Base-by-base conservation (phyloP, 2,888 invertebrate species). In the Microctonus aethiopoides region DNA sequence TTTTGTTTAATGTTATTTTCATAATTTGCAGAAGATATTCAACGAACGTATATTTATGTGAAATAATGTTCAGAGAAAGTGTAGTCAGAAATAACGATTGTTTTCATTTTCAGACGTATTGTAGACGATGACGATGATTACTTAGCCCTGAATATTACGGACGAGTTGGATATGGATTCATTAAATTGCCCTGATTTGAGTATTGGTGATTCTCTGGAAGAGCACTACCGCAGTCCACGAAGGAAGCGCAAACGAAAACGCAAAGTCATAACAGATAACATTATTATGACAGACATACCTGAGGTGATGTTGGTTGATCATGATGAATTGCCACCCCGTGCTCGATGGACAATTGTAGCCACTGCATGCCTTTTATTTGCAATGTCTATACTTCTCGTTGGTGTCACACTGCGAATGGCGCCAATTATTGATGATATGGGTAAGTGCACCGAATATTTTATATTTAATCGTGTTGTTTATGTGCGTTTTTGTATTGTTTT, bases 371-470 rank as follows among this genome's bases (percentile, higher is more conserved):
- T 96, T 74, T 89, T 97, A 76, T 91, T 97, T 71, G 91, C 95
- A 83, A 94, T 96, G 89, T 96, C 96, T 87, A 91, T 97, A 80
- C 89, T 97, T 76, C 89, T 97, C 72, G 96, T 97, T 34, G 97
- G 96, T 16, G 94, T 97, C 68, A 97, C 97, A 4, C 89, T 97
- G 34, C 90, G 96, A 75, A 96, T 97, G 95, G 96, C 97, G 13
- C 97, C 97, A 11, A 93, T 97, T 77, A 97, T 97, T 81, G 97
- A 97, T 85, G 96, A 96, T 82, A 95, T 97, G 93, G 96, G 97
- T 97, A 88, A 93, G 32, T 24, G 3, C 7, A 29, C 7, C 4
- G 29, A 3, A 5, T 29, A 29, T 5, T 7, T 5, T 29, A 5
- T 3, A 29, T 32, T n/a, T n/a, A n/a, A n/a, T n/a, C n/a, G n/a